Base-by-base conservation (phyloP, 2,113 vertebrate species). In the Echinops telfairi region DNA sequence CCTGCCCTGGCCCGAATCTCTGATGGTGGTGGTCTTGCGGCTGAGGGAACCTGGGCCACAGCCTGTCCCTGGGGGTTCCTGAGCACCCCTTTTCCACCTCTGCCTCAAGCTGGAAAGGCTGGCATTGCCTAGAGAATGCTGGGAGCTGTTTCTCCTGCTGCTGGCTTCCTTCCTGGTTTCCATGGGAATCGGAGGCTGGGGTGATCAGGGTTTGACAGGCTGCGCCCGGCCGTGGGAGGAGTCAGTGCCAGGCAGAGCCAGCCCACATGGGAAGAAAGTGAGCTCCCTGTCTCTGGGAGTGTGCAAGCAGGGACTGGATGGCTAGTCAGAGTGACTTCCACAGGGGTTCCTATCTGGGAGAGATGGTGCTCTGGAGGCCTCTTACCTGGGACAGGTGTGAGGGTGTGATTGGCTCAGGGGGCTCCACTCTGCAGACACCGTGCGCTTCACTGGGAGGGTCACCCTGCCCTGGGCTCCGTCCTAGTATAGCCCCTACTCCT, bases 121-220 rank as follows among this genome's bases (percentile, higher is more conserved):
- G 5, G 17, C 31, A 94, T 80, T 38, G n/a, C n/a, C 43, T 36
- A 53, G 88, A 71, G 73, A 90, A 88, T 36, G 64, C 43, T 86
- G 70, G 38, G 6, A 43, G 70, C 88, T 93, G 88, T 62, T 36
- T 73, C 75, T 78, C 29, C 58, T 73, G 47, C 78, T 77, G 73
- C 88, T 62, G 1, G 82, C 77, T 77, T 64, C 76, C 31, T 90
- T 88, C 76, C 90, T 60, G 58, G 79, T 90, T 92, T 86, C 91
- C 89, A 70, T 89, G 82, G 91, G 84, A 75, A 85, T 86, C 19
- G 0, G 11, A 68, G 80, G 17, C 86, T 88, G 36, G 86, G 58
- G 73, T 22, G 40, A 90, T 66, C 62, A 12, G n/a, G 78, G 58
- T 77, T 71, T 91, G 77, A 90, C 53, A 90, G 76, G n/a, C 36